Base-by-base conservation (phyloP, 2,113 vertebrate genomes). In the Motacilla tschutschensis region DNA sequence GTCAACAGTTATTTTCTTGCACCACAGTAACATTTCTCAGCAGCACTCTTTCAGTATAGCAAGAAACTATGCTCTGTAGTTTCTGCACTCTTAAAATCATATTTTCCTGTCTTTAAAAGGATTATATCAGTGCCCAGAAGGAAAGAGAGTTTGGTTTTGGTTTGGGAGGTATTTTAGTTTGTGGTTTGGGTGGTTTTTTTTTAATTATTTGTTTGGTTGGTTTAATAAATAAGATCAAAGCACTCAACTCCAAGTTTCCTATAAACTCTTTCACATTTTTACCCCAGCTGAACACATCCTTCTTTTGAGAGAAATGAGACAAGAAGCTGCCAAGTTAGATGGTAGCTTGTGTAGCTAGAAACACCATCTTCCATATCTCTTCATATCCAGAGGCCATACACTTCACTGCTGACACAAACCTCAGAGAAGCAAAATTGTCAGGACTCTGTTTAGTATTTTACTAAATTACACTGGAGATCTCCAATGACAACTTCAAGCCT, bases 131-230 rank as follows among this genome's bases (percentile, higher is more conserved):
- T 51, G 28, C 25, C 24, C 15, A 80, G 26, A 79, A 85, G 8
- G 11, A 86, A 75, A 62, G 5, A 43, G 4, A 50, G 36, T 14
- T 48, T 63, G 4, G 2, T 12, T 70, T 63, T 70, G 9, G 12
- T 15, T 77, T 22, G 8, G 21, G 8, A 2, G 10, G 4, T 36
- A 13, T 63, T 63, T 70, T 43, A 46, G 20, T 73, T 41, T 38
- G 16, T 28, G 8, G 2, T 3, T 40, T 51, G 14, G 7, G 0
- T 25, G 14, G 7, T 0, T 25, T 28, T 47, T 17, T 21, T 50
- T 33, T 9, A 21, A 5, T 35, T 59, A 12, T 31, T 55, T 35
- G 4, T 0, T 51, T 50, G n/a, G 5, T 50, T 60, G 22, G 9
- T 33, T 59, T 28, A 28, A 40, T 40, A 44, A 69, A 55, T 26